A percentile compares a stretch with the other conserved stretches of the same genome.
Conservation (phyloP, 2,888 invertebrate genomes). For the Tachina lurida region DNA sequence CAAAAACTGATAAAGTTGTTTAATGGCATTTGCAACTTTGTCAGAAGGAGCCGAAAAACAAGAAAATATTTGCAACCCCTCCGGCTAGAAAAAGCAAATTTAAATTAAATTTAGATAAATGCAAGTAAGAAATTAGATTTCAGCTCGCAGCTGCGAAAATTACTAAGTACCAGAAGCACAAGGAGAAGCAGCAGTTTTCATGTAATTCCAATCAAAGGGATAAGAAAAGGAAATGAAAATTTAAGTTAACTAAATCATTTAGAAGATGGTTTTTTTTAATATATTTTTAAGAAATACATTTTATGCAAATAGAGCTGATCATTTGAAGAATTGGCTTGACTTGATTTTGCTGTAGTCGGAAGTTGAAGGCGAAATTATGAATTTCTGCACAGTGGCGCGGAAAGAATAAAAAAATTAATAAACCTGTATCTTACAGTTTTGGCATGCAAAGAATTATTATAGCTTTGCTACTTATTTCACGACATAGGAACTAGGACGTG, state of each 20-base stretch:
- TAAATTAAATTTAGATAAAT: constrained; percentile 40
- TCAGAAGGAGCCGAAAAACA: background rate
- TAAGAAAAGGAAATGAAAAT: constrained; percentile 4
- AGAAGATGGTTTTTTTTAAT: background rate
- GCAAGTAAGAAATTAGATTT: constrained; percentile 34
- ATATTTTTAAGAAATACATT: too few species aligned
- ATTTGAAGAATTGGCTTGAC: too few species aligned
- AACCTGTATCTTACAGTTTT: too few species aligned
- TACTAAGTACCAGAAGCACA: too few species aligned
- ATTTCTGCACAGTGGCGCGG: too few species aligned
- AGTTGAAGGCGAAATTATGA: too few species aligned
- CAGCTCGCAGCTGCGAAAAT: constrained; percentile 6
- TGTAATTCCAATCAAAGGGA: background rate
- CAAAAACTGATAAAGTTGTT: constrained; percentile 57
- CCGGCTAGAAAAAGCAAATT: constrained; percentile 43
- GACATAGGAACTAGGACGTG: too few species aligned
- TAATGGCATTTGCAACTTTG: constrained; percentile 49
- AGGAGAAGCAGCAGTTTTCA: background rate
- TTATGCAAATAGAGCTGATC: too few species aligned
- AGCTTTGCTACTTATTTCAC: too few species aligned
- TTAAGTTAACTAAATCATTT: background rate
- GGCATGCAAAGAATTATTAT: too few species aligned
- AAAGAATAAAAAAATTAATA: too few species aligned
- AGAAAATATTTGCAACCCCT: background rate
- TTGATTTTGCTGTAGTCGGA: too few species aligned